These are phyloP conservation scores for Ciconia nigra DNA, from an alignment of 2,797 vertebrate species.

Conservation along the genomic window DNA sequence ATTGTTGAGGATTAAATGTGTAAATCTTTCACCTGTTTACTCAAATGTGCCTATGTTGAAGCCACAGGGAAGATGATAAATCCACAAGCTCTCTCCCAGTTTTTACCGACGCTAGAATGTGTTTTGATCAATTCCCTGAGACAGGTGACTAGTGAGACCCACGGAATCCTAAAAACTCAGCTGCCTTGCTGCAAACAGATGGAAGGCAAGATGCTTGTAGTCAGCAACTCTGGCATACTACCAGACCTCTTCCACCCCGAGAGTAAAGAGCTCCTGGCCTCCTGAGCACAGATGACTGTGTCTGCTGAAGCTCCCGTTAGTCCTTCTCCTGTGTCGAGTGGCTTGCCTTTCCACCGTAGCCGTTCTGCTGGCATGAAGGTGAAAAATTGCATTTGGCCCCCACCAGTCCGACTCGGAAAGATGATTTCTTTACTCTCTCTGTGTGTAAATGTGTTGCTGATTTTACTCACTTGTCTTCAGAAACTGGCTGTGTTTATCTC, in stretches of 20 bases:
- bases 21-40: conserved; percentile 24
- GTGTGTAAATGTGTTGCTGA: background rate
- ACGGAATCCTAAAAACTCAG: background rate
- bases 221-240: background rate
- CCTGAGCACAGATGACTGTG: background rate
- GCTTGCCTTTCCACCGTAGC: background rate
- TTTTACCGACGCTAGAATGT: background rate
- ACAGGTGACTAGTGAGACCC: background rate
- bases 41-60: background rate
- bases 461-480: background rate
- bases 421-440: background rate
- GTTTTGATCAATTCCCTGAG: background rate
- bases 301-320: background rate
- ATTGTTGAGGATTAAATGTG: background rate
- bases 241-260: background rate
- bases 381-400: fast-evolving
- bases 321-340: background rate
- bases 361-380: background rate
- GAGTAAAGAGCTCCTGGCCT: background rate
- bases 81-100: background rate
- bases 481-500: background rate
- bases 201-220: background rate
- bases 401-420: background rate
- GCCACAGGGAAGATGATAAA: background rate
- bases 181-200: background rate